Evolutionary conservation across 2,797 vertebrate genomes (phyloP), one percentile per base, ranked within the genome.

Genomic region (Labroides dimidiatus): DNA sequence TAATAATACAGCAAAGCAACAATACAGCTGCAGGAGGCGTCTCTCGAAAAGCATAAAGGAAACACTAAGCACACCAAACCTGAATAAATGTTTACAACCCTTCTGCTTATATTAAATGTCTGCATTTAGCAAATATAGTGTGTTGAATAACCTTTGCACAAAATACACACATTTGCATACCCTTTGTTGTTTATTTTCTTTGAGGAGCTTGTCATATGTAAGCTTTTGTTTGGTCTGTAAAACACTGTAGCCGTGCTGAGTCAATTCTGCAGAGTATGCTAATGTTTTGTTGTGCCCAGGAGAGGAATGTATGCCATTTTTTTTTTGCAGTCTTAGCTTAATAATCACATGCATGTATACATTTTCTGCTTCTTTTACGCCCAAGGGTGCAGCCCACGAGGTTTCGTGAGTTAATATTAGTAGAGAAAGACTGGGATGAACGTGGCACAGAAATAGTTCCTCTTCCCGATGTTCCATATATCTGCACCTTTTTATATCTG

Each of bases 401-500:
- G 57, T 64, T 78, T 71, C 61, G 55, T 75, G 78, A 87, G 82
- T 81, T 86, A 84, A 89, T 81, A 82, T 72, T 86, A 80, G 73
- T 20, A 21, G 57, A 80, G 61, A 69, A 56, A 80, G 78, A 82
- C 75, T 77, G 49, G 39, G 60, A 55, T 78, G 83, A 86, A 59
- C n/a, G 4, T 56, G 43, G 59, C 69, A 68, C 82, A 63, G 64
- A 91, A 90, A 91, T 87, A 84, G 77, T 68, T 84, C 41, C 55
- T 82, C 64, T 68, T 69, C 14, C 48, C 55, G 20, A 23, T 78
- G 66, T 60, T 80, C 76, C 64, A 64, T 70, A 79, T 84, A 79
- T 87, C 59, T 75, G 73, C 42, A 64, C 74, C 83, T 76, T 81
- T 91, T 87, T 90, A 87, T 85, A 87, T 88, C 83, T 90, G 88